phyloP scores from a whole-genome alignment of 30 jellyfish, hydroid and myxozoan genomes.

The Aurelia coerulea region DNA sequence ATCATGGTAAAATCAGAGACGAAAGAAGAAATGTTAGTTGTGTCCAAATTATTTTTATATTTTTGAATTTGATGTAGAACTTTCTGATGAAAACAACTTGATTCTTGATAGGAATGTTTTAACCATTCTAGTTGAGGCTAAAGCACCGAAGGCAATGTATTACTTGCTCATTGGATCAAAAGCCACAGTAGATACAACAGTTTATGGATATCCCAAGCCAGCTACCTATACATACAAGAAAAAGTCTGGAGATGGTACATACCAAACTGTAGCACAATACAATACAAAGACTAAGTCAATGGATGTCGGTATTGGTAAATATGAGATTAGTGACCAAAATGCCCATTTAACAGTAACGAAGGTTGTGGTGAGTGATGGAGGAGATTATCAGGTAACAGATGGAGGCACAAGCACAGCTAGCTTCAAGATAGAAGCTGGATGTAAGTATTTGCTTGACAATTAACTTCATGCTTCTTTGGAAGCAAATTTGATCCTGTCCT shows the following conservation, averaged over 20 bases:
- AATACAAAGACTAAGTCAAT: neutral
- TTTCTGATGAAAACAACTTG: no score
- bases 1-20: no score
- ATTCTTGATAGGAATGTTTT: no score
- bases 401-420: neutral
- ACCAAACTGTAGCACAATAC: conserved; percentile 13
- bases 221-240: neutral
- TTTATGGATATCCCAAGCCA: conserved; percentile 48
- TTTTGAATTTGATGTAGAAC: no score
- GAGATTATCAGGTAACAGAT: conserved; percentile 32
- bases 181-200: neutral
- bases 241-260: conserved; percentile 15
- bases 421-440: conserved; percentile 27
- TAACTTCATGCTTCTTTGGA: no score
- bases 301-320: neutral
- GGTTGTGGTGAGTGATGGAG: conserved; percentile 16
- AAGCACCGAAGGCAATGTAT: neutral
- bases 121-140: no score
- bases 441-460: neutral
- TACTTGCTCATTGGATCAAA: conserved; percentile 9
- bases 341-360: conserved; percentile 17
- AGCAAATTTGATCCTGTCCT: no score
- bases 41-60: no score
- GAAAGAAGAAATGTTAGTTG: no score
- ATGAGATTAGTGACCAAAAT: neutral